A percentile compares a stretch with the other conserved stretches of the same genome.
phyloP scores from a whole-genome alignment of 35 echinoderm and acorn worm genomes.

The Apostichopus japonicus region DNA sequence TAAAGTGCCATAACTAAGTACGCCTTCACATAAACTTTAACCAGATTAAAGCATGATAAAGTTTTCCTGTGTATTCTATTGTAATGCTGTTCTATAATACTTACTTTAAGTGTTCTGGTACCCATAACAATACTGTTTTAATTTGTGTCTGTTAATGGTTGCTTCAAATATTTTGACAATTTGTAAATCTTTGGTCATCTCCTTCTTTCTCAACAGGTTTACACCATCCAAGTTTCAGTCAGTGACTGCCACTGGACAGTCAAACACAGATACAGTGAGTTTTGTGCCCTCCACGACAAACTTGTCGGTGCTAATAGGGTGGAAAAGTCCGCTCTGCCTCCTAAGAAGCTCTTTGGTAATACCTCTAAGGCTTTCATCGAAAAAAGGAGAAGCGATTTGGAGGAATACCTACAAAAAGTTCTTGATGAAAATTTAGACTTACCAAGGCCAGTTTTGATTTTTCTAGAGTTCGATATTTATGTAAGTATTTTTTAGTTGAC shows the following conservation, averaged over 20 bases:
- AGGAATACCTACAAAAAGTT: slow-evolving; percentile 77
- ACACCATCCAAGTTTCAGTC: slow-evolving; percentile 80
- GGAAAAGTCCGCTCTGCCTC: slow-evolving; percentile 68
- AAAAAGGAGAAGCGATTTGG: slow-evolving; percentile 81
- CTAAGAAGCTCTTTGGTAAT: slow-evolving; percentile 91
- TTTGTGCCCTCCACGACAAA: slow-evolving; percentile 85
- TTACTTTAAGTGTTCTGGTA: too few relatives aligned
- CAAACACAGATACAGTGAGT: slow-evolving; percentile 97
- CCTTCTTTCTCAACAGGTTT: slow-evolving; percentile 66
- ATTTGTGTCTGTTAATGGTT: too few relatives aligned
- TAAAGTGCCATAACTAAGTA: too few relatives aligned
- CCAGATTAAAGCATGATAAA: too few relatives aligned
- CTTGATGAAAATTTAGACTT: slow-evolving; percentile 65
- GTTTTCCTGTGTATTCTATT: too few relatives aligned
- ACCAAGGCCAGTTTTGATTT: slow-evolving; percentile 70
- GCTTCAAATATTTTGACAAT: too few relatives aligned
- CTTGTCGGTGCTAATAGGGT: slow-evolving; percentile 65
- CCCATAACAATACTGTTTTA: too few relatives aligned
- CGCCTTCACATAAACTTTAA: too few relatives aligned
- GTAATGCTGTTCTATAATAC: too few relatives aligned
- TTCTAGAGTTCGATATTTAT: slow-evolving; percentile 98
- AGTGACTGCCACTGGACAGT: slow-evolving; percentile 86
- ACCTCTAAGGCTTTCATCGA: slow-evolving; percentile 90
- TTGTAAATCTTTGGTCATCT: too few relatives aligned
- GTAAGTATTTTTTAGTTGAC: slow-evolving; percentile 56